Evolutionary conservation across 2,113 vertebrate genomes (phyloP).

Genomic region (Trichechus manatus): DNA sequence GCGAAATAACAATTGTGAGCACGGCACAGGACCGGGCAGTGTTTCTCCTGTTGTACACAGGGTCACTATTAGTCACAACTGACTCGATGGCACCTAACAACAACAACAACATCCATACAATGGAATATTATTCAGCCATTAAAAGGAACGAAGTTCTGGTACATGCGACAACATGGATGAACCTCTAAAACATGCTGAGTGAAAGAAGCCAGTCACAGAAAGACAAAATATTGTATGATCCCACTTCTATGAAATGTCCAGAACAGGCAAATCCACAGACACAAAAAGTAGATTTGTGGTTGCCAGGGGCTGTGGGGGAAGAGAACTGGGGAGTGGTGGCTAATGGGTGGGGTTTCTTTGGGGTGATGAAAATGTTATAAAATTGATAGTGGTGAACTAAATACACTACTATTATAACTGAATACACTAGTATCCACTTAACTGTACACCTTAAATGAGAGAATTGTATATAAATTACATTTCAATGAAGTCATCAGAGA

Average conservation of each 20-base stretch:
- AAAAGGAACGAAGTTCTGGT: not conserved
- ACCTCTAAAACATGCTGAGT: not conserved
- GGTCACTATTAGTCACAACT: too few species aligned
- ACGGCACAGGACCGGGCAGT: too few species aligned
- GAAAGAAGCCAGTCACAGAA: not conserved
- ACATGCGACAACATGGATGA: fast-evolving
- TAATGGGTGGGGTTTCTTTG: not conserved
- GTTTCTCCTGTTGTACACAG: too few species aligned
- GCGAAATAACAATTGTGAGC: too few species aligned
- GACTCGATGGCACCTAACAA: too few species aligned
- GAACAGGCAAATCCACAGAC: not conserved
- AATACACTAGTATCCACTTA: too few species aligned
- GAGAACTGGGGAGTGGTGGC: not conserved
- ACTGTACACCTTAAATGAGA: too few species aligned
- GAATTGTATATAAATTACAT: not conserved
- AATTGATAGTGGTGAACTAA: not conserved
- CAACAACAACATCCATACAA: too few species aligned
- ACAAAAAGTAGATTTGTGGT: not conserved
- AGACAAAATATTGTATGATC: not conserved
- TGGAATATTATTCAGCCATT: fast-evolving
- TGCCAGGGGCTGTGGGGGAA: not conserved
- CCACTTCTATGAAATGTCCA: not conserved
- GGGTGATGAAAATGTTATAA: not conserved
- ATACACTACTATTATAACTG: too few species aligned
- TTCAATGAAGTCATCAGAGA: not conserved